These are phyloP conservation scores for Hylia prasina DNA, from an alignment of 2,113 vertebrate genomes.

Conservation along the genomic window DNA sequence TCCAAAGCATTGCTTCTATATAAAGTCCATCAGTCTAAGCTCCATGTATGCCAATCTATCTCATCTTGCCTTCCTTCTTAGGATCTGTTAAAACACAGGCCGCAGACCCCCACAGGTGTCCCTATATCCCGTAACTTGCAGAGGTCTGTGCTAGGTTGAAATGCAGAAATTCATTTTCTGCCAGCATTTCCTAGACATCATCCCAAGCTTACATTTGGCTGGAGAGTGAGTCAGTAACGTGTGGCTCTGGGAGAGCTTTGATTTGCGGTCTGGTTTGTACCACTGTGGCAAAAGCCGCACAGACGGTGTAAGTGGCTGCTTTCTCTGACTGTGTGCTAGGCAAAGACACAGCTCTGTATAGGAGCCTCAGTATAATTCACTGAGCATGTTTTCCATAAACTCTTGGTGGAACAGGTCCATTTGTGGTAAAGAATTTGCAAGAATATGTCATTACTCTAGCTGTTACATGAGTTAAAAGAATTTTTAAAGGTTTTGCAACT, in stretches of 20 bases:
- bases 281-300: neutral
- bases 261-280: neutral
- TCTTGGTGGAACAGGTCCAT: neutral
- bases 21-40: neutral
- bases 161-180: neutral
- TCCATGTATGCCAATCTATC: neutral
- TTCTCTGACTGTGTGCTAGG: neutral
- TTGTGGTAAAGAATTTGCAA: neutral
- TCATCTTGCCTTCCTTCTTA: neutral
- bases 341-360: neutral
- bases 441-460: neutral
- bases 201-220: neutral
- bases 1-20: neutral
- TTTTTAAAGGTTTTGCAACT: neutral
- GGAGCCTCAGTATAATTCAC: neutral
- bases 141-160: neutral
- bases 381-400: constrained; percentile 7
- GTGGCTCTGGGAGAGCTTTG: neutral
- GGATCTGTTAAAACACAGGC: neutral
- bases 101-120: neutral
- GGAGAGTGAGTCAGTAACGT: neutral
- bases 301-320: neutral
- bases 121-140: neutral
- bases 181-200: neutral
- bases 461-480: neutral